Conservation (phyloP, 2,888 invertebrate genomes). For the Octonoba sinensis region DNA sequence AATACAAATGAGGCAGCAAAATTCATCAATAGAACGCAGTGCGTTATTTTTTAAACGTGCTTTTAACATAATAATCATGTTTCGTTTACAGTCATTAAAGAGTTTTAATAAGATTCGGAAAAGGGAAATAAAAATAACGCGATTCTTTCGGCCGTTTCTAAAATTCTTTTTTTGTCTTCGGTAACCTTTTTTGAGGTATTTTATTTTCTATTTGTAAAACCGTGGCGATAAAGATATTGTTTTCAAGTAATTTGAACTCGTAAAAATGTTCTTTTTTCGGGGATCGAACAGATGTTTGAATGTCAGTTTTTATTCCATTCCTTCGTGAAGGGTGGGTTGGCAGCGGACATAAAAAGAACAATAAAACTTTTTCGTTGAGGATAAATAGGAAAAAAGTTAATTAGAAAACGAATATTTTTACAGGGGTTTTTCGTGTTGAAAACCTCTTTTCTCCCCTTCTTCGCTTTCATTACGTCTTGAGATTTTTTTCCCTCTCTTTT, state of each 20-base stretch:
- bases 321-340: conserved; percentile 2
- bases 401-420: conserved; percentile 65
- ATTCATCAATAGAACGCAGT: too few species aligned
- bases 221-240: conserved; percentile 49
- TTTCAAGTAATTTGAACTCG: conserved; percentile 57
- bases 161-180: neutral
- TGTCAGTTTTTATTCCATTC: conserved; percentile 51
- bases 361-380: conserved; percentile 36
- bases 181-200: too few species aligned
- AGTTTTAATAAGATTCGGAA: neutral
- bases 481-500: conserved; percentile 20
- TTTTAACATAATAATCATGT: too few species aligned
- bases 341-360: conserved; percentile 16
- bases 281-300: conserved; percentile 59
- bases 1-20: too few species aligned
- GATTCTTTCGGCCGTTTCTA: neutral
- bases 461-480: conserved; percentile 48
- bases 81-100: too few species aligned
- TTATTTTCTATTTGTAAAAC: neutral
- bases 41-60: too few species aligned
- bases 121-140: neutral
- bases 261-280: conserved; percentile 40
- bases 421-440: conserved; percentile 32
- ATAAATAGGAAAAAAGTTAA: conserved; percentile 60
- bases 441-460: conserved; percentile 39